Evolutionary conservation across 1,140 invertebrate species (phyloP).

Genomic region (Prorops nasuta): DNA sequence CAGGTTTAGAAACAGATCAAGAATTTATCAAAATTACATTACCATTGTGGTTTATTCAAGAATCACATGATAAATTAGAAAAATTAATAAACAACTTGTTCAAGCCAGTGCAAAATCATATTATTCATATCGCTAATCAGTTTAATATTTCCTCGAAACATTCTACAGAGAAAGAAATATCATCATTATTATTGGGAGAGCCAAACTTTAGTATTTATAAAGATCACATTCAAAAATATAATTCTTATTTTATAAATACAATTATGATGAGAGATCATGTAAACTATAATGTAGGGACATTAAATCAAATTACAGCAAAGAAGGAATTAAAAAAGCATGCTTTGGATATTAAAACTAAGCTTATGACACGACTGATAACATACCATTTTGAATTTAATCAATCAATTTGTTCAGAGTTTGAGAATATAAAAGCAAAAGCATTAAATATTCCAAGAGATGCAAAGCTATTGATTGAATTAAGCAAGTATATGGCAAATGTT

Average conservation of each 20-base stretch:
- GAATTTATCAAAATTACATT: constrained; percentile 39
- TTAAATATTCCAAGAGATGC: constrained; percentile 53
- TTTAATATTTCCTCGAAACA: constrained; percentile 20
- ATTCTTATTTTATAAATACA: constrained; percentile 28
- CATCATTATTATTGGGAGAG: constrained; percentile 14
- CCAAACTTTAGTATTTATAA: constrained; percentile 33
- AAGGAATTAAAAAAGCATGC: constrained; percentile 32
- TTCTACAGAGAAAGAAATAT: constrained; percentile 20
- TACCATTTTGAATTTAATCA: constrained; percentile 40
- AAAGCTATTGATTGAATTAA: constrained; percentile 53
- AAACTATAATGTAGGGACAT: constrained; percentile 38
- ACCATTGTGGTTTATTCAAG: constrained; percentile 43
- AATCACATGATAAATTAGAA: constrained; percentile 38
- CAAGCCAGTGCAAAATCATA: constrained; percentile 35
- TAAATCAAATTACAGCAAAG: constrained; percentile 38
- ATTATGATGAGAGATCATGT: constrained; percentile 35
- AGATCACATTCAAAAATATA: constrained; percentile 36
- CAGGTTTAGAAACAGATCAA: constrained; percentile 26
- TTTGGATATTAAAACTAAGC: constrained; percentile 24
- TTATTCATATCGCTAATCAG: constrained; percentile 10
- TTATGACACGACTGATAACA: constrained; percentile 33
- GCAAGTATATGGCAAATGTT: constrained; percentile 50
- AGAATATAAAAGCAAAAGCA: constrained; percentile 35
- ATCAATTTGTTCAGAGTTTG: constrained; percentile 42
- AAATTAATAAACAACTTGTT: constrained; percentile 34